phyloP scores from a whole-genome alignment of 2,113 vertebrate species.

The Hiodon tergisus region DNA sequence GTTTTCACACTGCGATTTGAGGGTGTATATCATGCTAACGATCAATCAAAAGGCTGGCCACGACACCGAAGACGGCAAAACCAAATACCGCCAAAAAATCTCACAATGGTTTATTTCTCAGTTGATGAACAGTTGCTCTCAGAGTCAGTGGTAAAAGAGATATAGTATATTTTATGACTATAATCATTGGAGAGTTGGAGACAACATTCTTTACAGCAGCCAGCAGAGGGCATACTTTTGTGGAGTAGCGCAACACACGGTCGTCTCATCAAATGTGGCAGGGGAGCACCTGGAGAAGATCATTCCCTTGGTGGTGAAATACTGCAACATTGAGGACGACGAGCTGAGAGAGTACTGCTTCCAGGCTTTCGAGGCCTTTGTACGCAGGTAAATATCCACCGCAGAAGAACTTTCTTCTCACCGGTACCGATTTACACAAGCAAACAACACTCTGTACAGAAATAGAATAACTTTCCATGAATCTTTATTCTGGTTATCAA shows the following conservation, averaged over 20 bases:
- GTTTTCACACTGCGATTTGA: too few relatives aligned
- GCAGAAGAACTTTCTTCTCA: neutral
- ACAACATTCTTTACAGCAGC: neutral
- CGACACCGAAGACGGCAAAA: neutral
- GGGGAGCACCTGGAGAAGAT: constrained; percentile 85
- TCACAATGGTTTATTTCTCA: too few relatives aligned
- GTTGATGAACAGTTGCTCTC: too few relatives aligned
- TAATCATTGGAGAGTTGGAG: neutral
- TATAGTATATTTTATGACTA: neutral
- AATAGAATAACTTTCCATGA: neutral
- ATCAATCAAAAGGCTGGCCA: neutral
- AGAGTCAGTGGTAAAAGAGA: too few relatives aligned
- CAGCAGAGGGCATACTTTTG: constrained; percentile 17
- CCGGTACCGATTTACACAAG: neutral
- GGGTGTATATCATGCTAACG: too few relatives aligned
- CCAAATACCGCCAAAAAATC: too few relatives aligned
- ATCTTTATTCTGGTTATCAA: neutral
- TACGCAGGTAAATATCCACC: constrained; percentile 66
- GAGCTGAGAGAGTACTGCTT: constrained; percentile 89
- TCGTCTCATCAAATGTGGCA: constrained; percentile 37
- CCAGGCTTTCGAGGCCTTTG: constrained; percentile 86
- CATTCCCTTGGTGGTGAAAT: constrained; percentile 79
- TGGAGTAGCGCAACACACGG: neutral
- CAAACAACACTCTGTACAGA: too few relatives aligned
- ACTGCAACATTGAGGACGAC: constrained; percentile 81